Evolutionary conservation across 2,113 vertebrate species (phyloP).

Genomic region (Zosterops japonicus): DNA sequence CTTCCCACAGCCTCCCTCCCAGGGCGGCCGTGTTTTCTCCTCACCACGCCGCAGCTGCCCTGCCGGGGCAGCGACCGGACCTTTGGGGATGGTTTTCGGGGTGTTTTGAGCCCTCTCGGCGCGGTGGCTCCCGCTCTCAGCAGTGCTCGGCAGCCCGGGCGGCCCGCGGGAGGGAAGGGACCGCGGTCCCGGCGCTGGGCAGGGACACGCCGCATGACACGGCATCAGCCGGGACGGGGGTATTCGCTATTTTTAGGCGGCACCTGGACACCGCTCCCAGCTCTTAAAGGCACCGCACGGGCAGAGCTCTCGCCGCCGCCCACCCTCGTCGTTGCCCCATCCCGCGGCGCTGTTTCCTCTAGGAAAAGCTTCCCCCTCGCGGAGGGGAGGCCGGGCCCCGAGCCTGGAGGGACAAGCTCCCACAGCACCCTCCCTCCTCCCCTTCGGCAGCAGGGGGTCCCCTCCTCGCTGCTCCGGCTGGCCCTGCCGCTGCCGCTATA

Average conservation of each 20-base stretch:
- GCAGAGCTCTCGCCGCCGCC: not conserved
- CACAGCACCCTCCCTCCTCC: not conserved
- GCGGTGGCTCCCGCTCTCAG: not conserved
- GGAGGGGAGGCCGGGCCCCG: too few species aligned
- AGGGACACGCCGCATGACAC: not conserved
- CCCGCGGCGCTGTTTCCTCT: not conserved
- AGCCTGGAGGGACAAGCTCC: too few species aligned
- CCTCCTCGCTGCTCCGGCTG: not conserved
- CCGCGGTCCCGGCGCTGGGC: not conserved
- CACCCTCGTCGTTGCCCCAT: not conserved
- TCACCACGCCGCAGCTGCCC: not conserved
- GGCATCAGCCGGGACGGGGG: not conserved
- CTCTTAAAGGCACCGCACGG: conserved; percentile 20
- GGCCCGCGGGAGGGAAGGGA: not conserved
- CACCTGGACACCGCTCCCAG: not conserved
- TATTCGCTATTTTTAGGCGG: conserved; percentile 72
- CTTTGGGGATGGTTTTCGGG: not conserved
- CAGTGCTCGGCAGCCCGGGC: not conserved
- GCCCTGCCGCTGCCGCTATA: not conserved
- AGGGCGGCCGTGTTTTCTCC: not conserved
- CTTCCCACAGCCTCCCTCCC: not conserved
- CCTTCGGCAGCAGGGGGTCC: not conserved
- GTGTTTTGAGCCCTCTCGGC: not conserved
- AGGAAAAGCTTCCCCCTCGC: too few species aligned
- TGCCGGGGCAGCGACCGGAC: not conserved